These are phyloP conservation scores for Rhynchopsitta pachyrhyncha DNA, from an alignment of 2,113 vertebrate species.

Conservation along the genomic window DNA sequence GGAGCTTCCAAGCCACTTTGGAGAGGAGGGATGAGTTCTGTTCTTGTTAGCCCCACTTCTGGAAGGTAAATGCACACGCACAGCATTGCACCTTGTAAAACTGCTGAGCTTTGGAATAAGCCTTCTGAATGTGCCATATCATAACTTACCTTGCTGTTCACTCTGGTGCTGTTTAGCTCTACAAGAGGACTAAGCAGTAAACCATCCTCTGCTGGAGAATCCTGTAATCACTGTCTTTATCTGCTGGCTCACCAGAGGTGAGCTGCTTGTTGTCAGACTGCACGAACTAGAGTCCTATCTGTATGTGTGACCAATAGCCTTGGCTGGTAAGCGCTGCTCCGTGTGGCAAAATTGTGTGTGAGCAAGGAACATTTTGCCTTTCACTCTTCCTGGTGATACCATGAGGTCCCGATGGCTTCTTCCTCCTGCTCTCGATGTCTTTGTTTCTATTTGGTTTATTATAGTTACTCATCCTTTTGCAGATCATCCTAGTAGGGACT, in stretches of 20 bases:
- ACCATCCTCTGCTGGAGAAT: neutral
- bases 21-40: neutral
- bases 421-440: neutral
- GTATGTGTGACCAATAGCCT: neutral
- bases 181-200: neutral
- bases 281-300: neutral
- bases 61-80: neutral
- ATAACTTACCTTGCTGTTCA: no score
- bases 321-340: neutral
- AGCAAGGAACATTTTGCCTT: neutral
- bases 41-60: neutral
- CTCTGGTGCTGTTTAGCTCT: neutral
- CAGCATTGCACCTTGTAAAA: neutral
- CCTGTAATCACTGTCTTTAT: neutral
- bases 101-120: neutral
- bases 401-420: neutral
- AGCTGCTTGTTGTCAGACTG: neutral
- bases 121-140: rapidly evolving
- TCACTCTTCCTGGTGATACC: neutral
- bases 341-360: neutral
- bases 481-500: neutral
- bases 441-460: neutral
- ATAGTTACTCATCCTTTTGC: neutral
- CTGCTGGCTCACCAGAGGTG: neutral
- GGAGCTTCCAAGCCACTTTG: neutral